Conservation (phyloP, 2,888 invertebrate genomes). For the Rhamnusium bicolor region DNA sequence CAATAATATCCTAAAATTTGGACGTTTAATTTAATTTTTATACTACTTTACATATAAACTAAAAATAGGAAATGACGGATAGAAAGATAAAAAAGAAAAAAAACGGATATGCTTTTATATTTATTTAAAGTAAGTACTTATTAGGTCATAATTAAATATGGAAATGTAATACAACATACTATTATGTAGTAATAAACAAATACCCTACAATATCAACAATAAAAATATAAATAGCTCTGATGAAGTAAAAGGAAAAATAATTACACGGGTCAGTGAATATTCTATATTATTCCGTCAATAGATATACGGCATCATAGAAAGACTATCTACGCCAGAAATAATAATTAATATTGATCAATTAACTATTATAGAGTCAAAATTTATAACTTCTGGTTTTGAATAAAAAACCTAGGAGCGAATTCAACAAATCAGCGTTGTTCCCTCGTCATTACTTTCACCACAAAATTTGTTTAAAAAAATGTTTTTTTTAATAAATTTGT, state of each 20-base stretch:
- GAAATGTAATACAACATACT: background rate
- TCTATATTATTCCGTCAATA: background rate
- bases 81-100: background rate
- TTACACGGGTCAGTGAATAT: background rate
- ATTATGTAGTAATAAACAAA: background rate
- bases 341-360: too few relatives aligned
- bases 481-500: too few relatives aligned
- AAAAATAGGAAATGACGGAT: background rate
- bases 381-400: too few relatives aligned
- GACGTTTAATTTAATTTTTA: background rate
- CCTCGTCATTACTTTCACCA: too few relatives aligned
- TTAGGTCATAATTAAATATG: slow-evolving; percentile 6
- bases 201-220: background rate
- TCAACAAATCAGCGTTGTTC: too few relatives aligned
- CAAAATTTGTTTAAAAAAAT: too few relatives aligned
- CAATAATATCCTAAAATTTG: background rate
- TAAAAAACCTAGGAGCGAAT: too few relatives aligned
- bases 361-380: too few relatives aligned
- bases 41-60: background rate
- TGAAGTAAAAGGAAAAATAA: background rate
- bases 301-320: background rate
- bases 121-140: background rate
- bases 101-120: background rate
- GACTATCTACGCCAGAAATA: background rate
- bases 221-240: slow-evolving; percentile 1